Evolutionary conservation across 2,797 vertebrate species (phyloP).

Genomic region (Falco berigora): DNA sequence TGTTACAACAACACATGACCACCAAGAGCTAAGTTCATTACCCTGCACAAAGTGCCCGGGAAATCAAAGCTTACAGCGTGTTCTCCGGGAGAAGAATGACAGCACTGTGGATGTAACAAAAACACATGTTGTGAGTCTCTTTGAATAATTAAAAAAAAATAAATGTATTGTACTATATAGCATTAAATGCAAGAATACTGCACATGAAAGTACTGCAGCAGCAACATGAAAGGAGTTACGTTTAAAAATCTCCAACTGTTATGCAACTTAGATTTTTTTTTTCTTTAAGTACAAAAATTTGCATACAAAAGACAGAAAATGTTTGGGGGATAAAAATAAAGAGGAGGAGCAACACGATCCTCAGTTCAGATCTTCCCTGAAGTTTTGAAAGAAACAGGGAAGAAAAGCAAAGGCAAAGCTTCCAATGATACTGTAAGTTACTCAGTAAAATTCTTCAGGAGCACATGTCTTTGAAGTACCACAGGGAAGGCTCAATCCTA

Average conservation of each 20-base stretch:
- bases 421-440: background rate
- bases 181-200: background rate
- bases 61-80: background rate
- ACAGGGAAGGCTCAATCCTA: slow-evolving; percentile 27
- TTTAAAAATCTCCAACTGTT: background rate
- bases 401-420: slow-evolving; percentile 18
- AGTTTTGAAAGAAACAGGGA: slow-evolving; percentile 5
- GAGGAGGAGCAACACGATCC: background rate
- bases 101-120: background rate
- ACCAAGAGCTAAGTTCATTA: background rate
- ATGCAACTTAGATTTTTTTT: background rate
- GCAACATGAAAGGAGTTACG: background rate
- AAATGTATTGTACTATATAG: background rate
- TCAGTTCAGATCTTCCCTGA: background rate
- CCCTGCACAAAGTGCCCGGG: background rate
- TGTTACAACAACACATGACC: background rate
- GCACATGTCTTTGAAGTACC: slow-evolving; percentile 39
- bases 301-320: background rate
- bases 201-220: background rate
- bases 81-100: background rate
- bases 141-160: background rate
- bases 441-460: slow-evolving; percentile 1
- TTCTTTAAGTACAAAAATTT: background rate
- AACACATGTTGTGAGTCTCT: background rate
- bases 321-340: background rate